Evolutionary conservation across 2,888 invertebrate genomes (phyloP).

Genomic region (Spilosoma lubricipeda): DNA sequence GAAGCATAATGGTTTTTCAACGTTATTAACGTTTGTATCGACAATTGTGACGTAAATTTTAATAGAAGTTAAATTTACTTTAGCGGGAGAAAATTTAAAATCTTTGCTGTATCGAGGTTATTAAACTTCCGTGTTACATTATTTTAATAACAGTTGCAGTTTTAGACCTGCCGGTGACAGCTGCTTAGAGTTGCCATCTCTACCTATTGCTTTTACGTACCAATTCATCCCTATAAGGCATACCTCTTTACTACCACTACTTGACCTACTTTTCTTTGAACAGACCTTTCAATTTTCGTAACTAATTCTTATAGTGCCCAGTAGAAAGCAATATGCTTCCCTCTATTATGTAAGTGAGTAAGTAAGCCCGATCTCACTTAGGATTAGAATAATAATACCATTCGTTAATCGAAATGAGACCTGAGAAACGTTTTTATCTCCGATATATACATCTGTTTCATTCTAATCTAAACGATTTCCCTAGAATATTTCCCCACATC

Average conservation of each 20-base stretch:
- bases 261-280: background rate
- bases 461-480: background rate
- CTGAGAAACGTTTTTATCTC: background rate
- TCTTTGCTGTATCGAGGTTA: background rate
- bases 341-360: background rate
- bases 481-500: background rate
- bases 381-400: background rate
- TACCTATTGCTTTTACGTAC: background rate
- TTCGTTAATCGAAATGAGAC: background rate
- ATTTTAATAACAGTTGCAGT: background rate
- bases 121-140: background rate
- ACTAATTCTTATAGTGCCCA: background rate
- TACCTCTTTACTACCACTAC: background rate
- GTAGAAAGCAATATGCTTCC: background rate
- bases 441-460: background rate
- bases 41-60: constrained; percentile 15
- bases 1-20: constrained; percentile 35
- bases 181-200: background rate
- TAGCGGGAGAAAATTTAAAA: constrained; percentile 6
- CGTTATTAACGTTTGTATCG: constrained; percentile 27
- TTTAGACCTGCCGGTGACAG: background rate
- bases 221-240: background rate
- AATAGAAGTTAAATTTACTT: constrained; percentile 24
- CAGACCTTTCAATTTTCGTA: background rate
- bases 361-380: background rate